Conservation (phyloP, 1,140 invertebrate species). For the Belonocnema kinseyi region DNA sequence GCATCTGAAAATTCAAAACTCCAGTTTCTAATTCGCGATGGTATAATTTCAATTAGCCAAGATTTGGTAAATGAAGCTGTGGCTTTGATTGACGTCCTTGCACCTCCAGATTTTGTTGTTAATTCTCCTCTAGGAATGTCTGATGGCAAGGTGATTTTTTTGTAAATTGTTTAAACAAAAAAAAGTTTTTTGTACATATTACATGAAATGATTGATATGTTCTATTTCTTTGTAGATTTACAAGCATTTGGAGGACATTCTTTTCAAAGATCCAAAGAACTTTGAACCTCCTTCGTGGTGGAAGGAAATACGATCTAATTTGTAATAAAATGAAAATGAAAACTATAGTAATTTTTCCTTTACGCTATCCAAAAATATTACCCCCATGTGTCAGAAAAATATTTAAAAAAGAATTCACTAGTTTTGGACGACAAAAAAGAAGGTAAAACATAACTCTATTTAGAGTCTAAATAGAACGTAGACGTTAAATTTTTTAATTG, state of each 20-base stretch:
- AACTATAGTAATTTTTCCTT: no score
- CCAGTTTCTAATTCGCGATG: constrained; percentile 78
- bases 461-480: no score
- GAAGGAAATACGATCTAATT: background rate
- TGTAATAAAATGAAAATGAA: background rate
- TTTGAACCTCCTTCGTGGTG: constrained; percentile 13
- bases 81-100: constrained; percentile 90
- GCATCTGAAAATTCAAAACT: constrained; percentile 74
- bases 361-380: no score
- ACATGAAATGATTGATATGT: background rate
- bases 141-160: constrained; percentile 84
- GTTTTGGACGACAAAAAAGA: no score
- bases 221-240: constrained; percentile 8
- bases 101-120: constrained; percentile 91
- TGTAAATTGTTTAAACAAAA: background rate
- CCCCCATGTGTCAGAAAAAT: no score
- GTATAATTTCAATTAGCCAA: constrained; percentile 82
- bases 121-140: constrained; percentile 87
- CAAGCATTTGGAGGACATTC: constrained; percentile 1
- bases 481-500: no score
- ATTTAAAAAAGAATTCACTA: no score
- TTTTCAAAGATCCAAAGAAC: background rate
- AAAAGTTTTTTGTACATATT: background rate
- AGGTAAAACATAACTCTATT: no score
- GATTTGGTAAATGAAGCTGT: constrained; percentile 86